These are phyloP conservation scores for Mionectes macconnelli DNA, from an alignment of 2,113 vertebrate species.

Conservation along the genomic window DNA sequence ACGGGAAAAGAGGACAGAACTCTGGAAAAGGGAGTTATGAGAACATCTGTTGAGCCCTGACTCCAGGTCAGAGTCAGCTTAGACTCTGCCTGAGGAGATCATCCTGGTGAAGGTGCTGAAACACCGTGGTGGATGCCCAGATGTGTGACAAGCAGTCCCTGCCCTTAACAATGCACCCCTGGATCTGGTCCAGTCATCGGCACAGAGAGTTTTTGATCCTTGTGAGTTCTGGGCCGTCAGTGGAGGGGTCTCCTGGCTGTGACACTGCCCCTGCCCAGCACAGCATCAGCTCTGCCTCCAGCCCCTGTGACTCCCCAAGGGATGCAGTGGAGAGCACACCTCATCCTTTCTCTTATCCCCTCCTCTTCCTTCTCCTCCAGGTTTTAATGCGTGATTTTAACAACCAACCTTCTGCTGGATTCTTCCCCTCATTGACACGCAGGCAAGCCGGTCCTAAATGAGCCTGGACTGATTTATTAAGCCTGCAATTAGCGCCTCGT, in stretches of 20 bases:
- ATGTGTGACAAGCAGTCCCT: not conserved
- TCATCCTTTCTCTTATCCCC: not conserved
- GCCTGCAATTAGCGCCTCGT: not conserved
- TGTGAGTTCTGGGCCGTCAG: not conserved
- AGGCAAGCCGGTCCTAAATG: not conserved
- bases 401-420: not conserved
- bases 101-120: not conserved
- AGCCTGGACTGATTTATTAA: not conserved
- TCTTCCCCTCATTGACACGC: not conserved
- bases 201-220: not conserved
- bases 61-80: not conserved
- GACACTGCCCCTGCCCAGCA: not conserved
- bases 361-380: not conserved
- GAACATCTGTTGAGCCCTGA: not conserved
- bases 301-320: not conserved
- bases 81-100: not conserved
- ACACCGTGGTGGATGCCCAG: not conserved
- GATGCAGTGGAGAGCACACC: accelerated
- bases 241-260: not conserved
- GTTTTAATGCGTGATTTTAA: not conserved
- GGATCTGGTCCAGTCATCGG: not conserved
- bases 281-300: not conserved
- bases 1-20: not conserved
- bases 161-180: not conserved
- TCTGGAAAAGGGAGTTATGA: not conserved